These are phyloP conservation scores for Rhea americana DNA, from an alignment of 2,113 vertebrate genomes.

Conservation along the genomic window DNA sequence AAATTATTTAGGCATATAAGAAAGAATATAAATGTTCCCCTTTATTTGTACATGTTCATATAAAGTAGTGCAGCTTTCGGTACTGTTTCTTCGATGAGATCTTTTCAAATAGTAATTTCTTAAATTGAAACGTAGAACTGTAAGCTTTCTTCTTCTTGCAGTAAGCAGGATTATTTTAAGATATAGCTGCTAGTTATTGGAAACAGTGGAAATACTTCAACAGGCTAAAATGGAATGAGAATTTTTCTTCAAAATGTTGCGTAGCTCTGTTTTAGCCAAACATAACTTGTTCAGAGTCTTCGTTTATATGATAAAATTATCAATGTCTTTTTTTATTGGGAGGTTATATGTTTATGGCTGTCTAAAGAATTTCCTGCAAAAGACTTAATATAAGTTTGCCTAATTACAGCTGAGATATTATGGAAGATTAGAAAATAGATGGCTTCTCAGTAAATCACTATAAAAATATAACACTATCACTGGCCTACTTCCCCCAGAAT, in stretches of 20 bases:
- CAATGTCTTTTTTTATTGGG: neutral
- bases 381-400: neutral
- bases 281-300: neutral
- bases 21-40: constrained; percentile 5
- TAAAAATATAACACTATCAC: constrained; percentile 57
- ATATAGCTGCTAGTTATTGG: constrained; percentile 42
- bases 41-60: neutral
- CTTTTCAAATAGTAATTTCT: constrained; percentile 41
- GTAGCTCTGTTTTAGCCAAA: constrained; percentile 55
- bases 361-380: neutral
- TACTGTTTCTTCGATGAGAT: neutral
- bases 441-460: constrained; percentile 49
- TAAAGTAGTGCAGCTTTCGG: constrained; percentile 32
- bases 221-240: constrained; percentile 27
- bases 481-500: constrained; percentile 64
- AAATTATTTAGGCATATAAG: constrained; percentile 41
- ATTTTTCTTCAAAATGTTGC: constrained; percentile 39
- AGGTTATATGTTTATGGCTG: neutral
- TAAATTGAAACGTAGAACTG: constrained; percentile 36
- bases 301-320: constrained; percentile 2
- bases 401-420: neutral
- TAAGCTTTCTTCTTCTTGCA: neutral
- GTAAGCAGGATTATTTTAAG: constrained; percentile 45
- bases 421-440: constrained; percentile 37
- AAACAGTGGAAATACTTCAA: constrained; percentile 32